phyloP scores from a whole-genome alignment of 2,888 invertebrate genomes.

The Laothoe populi region DNA sequence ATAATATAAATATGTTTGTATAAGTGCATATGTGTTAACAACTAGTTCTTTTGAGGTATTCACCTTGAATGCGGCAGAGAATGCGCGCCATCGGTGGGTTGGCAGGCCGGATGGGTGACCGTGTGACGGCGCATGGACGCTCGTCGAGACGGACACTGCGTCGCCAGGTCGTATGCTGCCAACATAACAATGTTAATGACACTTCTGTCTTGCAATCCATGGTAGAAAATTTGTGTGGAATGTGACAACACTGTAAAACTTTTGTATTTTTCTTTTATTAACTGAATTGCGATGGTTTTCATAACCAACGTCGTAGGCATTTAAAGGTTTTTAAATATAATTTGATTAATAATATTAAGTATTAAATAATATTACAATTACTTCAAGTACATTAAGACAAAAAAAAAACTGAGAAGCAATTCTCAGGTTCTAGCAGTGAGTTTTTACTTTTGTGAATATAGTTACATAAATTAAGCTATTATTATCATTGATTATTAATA shows the following conservation, averaged over 20 bases:
- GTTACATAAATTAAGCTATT: not conserved
- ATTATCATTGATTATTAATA: not conserved
- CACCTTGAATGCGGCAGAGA: conserved; percentile 90
- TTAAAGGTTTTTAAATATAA: too few species aligned
- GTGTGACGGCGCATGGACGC: conserved; percentile 89
- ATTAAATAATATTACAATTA: not conserved
- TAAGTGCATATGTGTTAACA: too few species aligned
- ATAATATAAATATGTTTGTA: too few species aligned
- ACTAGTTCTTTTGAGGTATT: not conserved
- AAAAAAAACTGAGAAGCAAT: not conserved
- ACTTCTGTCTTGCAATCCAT: not conserved
- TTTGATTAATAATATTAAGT: not conserved
- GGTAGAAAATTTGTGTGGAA: not conserved
- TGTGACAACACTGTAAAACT: not conserved
- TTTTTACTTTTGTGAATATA: not conserved
- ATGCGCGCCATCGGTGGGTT: conserved; percentile 82
- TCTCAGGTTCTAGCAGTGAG: not conserved
- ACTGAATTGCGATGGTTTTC: not conserved
- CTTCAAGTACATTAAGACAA: not conserved
- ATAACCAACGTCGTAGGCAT: not conserved
- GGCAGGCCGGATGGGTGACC: conserved; percentile 82
- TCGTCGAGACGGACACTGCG: conserved; percentile 90
- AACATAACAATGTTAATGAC: conserved; percentile 31
- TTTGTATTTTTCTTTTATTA: not conserved
- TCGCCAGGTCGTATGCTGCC: conserved; percentile 92